Percentiles rank a stretch among this genome's conserved stretches.
Conservation (phyloP, 2,113 vertebrate genomes). For the Pterocles orientalis region DNA sequence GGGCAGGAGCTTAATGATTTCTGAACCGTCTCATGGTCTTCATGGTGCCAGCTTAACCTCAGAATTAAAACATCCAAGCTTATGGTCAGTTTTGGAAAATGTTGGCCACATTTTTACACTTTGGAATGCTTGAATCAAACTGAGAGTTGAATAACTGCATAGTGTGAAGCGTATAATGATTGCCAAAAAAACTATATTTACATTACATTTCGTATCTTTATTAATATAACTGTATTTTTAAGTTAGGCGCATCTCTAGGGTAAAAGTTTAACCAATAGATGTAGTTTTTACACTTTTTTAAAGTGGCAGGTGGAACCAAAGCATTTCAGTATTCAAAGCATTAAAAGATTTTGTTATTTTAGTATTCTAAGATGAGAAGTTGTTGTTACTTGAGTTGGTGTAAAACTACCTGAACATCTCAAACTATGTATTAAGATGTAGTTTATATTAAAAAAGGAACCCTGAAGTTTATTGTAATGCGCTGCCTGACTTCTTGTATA, state of each 20-base stretch:
- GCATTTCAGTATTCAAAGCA: slow-evolving; percentile 8
- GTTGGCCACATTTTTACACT: not conserved
- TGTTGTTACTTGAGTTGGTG: slow-evolving; percentile 48
- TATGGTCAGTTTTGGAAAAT: not conserved
- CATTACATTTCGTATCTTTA: not conserved
- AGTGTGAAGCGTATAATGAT: not conserved
- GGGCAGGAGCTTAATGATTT: not conserved
- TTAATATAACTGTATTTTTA: slow-evolving; percentile 37
- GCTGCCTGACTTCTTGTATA: slow-evolving; percentile 69
- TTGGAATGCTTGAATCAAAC: not conserved
- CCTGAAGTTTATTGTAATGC: slow-evolving; percentile 56
- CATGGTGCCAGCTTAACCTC: not conserved
- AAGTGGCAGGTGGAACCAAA: slow-evolving; percentile 33
- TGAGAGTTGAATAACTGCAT: not conserved
- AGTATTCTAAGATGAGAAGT: slow-evolving; percentile 4
- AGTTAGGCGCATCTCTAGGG: not conserved
- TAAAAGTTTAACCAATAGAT: slow-evolving; percentile 19
- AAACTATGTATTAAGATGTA: slow-evolving; percentile 55
- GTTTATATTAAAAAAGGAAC: slow-evolving; percentile 69
- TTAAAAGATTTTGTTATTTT: slow-evolving; percentile 14
- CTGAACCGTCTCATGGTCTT: not conserved
- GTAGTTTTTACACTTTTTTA: slow-evolving; percentile 18
- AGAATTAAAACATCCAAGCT: not conserved
- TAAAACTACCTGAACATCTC: slow-evolving; percentile 52
- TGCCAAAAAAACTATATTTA: not conserved